Base-by-base conservation (phyloP, 2,888 invertebrate genomes). In the Scotopteryx bipunctaria region DNA sequence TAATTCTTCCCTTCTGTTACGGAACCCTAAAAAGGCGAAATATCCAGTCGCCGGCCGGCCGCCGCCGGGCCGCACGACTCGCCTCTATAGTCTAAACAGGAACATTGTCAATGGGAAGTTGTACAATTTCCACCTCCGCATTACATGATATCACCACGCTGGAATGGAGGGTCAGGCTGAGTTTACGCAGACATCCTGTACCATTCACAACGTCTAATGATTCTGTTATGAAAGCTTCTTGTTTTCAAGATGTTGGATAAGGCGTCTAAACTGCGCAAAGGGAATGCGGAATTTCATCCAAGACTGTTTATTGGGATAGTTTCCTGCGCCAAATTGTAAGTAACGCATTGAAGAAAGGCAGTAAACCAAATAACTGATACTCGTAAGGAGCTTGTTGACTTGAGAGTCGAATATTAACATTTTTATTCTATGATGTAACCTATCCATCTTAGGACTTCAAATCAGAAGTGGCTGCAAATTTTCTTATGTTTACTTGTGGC, bases 61-160 rank as follows among this genome's bases (percentile, higher is more conserved):
- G 11, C 11, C 3, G 27, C 9, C 27, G 11, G 55, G 46, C 35
- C 48, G 35, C 46, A 38, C 42, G 45, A 36, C 36, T 52, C 55
- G 45, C 25, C 50, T 48, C 55, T 14, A 57, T 59, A 57, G 47
- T 21, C 54, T 56, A 63, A 63, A 54, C 61, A 55, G 57, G 62
- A 64, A 59, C 59, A 61, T 60, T 57, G 63, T 57, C 61, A 64
- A 67, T 65, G 66, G 74, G 67, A 73, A 71, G 71, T 70, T 67
- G 66, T 64, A 65, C 67, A 69, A 69, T 71, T 63, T 71, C 72
- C 69, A 66, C 67, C 64, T 61, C 59, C 65, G 56, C 61, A 50
- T 56, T 59, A 58, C 57, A 71, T 72, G 73, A 72, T 63, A 69
- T 73, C 73, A 73, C 61, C 64, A 48, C 60, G 46, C 54, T 48